A percentile compares a stretch with the other conserved stretches of the same genome.
Conservation (phyloP, 2,888 invertebrate genomes). For the Thalpophila matura region DNA sequence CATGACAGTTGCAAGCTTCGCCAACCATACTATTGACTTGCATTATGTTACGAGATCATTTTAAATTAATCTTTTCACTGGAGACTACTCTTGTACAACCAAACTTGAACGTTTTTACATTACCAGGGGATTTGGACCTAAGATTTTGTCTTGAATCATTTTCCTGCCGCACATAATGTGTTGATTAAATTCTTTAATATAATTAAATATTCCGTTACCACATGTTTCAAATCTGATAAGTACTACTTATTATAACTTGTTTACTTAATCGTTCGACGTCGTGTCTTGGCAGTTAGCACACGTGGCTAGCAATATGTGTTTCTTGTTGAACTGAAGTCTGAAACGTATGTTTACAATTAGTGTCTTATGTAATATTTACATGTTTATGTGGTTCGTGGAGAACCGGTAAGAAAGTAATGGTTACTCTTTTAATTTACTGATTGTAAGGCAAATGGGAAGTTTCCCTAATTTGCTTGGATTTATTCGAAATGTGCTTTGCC, state of each 20-base stretch:
- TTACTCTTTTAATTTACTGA: background rate
- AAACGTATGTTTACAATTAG: background rate
- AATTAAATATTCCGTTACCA: no score
- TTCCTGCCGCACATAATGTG: background rate
- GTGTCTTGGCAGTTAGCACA: conserved; percentile 47
- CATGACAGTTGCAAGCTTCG: conserved; percentile 27
- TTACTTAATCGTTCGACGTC: conserved; percentile 44
- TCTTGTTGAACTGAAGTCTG: conserved; percentile 13
- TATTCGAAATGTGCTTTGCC: no score
- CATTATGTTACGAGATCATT: conserved; percentile 4
- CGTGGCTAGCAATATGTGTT: conserved; percentile 18
- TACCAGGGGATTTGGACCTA: no score
- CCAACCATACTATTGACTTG: conserved; percentile 8
- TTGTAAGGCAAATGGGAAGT: conserved; percentile 3
- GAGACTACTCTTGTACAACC: background rate
- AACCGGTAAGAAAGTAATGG: background rate
- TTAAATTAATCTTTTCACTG: background rate
- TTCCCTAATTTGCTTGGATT: background rate
- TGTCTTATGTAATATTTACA: background rate
- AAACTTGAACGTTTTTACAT: background rate
- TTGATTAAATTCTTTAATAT: no score
- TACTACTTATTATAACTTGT: conserved; percentile 26
- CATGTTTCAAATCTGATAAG: conserved; percentile 30
- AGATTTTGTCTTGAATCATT: no score
- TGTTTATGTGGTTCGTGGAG: background rate